Percentiles rank a stretch among this genome's conserved stretches.
phyloP scores from a whole-genome alignment of 1,140 invertebrate species.

The Melipona quadrifasciata region DNA sequence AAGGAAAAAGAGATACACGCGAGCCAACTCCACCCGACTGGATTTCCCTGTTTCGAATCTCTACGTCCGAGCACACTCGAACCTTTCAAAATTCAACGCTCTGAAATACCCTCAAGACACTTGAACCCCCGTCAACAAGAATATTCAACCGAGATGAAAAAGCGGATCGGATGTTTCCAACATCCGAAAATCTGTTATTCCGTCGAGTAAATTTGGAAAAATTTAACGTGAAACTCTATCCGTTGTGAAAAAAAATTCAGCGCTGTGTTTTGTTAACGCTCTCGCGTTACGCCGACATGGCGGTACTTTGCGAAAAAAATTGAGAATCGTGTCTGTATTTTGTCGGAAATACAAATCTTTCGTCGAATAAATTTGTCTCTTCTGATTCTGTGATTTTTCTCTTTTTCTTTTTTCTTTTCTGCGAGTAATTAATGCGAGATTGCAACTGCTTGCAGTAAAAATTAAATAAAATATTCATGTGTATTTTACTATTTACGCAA shows the following conservation, averaged over 20 bases:
- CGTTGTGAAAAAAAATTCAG: not conserved
- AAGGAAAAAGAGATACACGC: not conserved
- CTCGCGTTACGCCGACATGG: not conserved
- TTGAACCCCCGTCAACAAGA: constrained; percentile 1
- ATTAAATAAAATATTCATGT: too few species aligned
- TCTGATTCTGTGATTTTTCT: too few species aligned
- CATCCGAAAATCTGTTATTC: not conserved
- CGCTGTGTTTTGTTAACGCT: not conserved
- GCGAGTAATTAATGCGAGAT: too few species aligned
- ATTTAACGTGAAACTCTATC: not conserved
- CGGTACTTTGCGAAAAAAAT: not conserved
- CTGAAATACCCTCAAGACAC: constrained; percentile 1
- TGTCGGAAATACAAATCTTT: not conserved
- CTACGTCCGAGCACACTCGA: not conserved
- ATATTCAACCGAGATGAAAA: not conserved
- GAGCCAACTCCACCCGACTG: not conserved
- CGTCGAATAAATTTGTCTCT: too few species aligned
- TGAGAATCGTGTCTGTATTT: not conserved
- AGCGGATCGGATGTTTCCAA: not conserved
- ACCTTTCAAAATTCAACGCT: constrained; percentile 1
- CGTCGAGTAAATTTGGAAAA: not conserved
- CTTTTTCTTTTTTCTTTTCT: too few species aligned
- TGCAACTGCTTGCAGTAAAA: too few species aligned
- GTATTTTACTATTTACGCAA: too few species aligned
- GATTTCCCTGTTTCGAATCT: not conserved